Conservation (phyloP, 2,113 vertebrate genomes). For the Laterallus jamaicensis region DNA sequence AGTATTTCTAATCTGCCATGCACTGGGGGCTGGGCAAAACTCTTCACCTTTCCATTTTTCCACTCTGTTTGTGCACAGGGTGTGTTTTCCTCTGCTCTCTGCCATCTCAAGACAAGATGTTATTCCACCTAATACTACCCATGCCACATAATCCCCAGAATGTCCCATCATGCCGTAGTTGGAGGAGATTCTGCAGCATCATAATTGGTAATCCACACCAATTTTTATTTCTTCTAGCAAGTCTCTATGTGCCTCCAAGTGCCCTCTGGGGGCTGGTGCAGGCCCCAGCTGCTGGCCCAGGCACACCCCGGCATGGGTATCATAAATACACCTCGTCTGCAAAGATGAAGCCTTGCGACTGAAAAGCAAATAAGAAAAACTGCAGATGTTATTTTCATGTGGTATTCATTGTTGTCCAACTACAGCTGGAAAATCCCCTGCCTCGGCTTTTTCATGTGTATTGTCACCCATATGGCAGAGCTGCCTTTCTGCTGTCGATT, state of each 20-base stretch:
- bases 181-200: not conserved
- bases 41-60: no score
- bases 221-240: no score
- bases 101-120: no score
- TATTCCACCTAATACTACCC: no score
- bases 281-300: no score
- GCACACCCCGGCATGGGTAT: not conserved
- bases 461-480: not conserved
- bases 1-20: no score
- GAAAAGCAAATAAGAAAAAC: not conserved
- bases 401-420: not conserved
- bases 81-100: no score
- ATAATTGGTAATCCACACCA: no score
- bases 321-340: not conserved
- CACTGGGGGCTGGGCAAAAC: no score
- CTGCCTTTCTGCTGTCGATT: not conserved
- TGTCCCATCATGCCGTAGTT: not conserved
- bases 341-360: not conserved
- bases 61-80: no score
- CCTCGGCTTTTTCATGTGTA: not conserved
- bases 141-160: no score
- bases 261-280: not conserved
- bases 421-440: not conserved
- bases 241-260: not conserved
- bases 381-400: not conserved